Conservation (phyloP, 2,113 vertebrate species). For the Turdus rufiventris region DNA sequence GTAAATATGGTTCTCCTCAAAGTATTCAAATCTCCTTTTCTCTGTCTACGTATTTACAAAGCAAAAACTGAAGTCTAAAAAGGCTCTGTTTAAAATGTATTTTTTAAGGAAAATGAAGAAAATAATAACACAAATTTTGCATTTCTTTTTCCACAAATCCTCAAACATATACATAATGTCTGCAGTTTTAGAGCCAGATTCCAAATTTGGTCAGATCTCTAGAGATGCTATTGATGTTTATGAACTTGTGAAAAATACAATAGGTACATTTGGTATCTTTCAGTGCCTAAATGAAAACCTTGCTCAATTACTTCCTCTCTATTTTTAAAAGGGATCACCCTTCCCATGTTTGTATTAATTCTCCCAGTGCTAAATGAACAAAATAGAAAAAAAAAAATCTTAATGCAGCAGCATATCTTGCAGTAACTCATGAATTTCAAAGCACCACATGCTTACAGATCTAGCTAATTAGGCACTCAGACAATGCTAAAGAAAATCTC, state of each 20-base stretch:
- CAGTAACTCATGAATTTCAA: neutral
- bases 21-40: neutral
- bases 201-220: neutral
- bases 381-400: neutral
- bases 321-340: neutral
- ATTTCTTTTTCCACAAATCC: neutral
- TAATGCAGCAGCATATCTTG: neutral
- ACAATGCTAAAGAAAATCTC: slow-evolving; percentile 33
- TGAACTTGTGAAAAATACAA: neutral
- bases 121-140: neutral
- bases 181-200: neutral
- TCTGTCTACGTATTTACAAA: neutral
- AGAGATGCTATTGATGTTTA: neutral
- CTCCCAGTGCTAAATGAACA: neutral
- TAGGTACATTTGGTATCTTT: fast-evolving
- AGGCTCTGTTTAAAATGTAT: neutral
- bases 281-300: neutral
- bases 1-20: neutral
- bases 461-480: slow-evolving; percentile 38
- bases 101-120: neutral
- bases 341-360: neutral
- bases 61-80: neutral
- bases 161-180: neutral
- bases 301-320: neutral
- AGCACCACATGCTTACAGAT: neutral